A percentile compares a stretch with the other conserved stretches of the same genome.
Conservation (phyloP, 2,888 invertebrate species). For the Ichneumoninae sp. region DNA sequence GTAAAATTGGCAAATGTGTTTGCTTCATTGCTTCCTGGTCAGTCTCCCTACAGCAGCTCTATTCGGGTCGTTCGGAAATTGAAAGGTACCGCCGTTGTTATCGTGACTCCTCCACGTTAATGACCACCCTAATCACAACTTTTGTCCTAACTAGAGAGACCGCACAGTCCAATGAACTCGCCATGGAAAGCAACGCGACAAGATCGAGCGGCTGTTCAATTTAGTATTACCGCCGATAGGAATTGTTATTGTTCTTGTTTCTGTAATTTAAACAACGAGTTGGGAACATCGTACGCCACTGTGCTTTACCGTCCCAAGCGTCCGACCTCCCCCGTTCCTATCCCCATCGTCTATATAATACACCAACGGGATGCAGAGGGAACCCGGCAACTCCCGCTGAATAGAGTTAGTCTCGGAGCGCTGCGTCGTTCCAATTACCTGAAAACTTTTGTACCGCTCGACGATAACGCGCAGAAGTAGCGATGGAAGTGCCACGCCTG, state of each 20-base stretch:
- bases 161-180: not conserved
- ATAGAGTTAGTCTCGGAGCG: slow-evolving; percentile 66
- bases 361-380: slow-evolving; percentile 28
- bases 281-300: slow-evolving; percentile 38
- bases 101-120: not conserved
- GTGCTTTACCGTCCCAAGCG: slow-evolving; percentile 51
- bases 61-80: not conserved
- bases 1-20: not conserved
- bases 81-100: too few relatives aligned
- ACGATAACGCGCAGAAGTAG: slow-evolving; percentile 39
- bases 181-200: not conserved
- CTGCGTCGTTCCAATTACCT: slow-evolving; percentile 69
- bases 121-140: not conserved
- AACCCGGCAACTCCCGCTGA: slow-evolving; percentile 57
- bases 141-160: not conserved
- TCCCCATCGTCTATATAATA: slow-evolving; percentile 2
- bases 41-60: not conserved
- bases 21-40: not conserved
- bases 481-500: slow-evolving; percentile 57
- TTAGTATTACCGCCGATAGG: slow-evolving; percentile 18
- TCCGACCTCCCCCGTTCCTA: slow-evolving; percentile 39
- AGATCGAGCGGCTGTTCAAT: not conserved
- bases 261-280: slow-evolving; percentile 33
- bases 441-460: slow-evolving; percentile 63
- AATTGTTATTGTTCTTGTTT: slow-evolving; percentile 51